Evolutionary conservation across 2,888 invertebrate genomes (phyloP).

Genomic region (Microplitis deprimator): DNA sequence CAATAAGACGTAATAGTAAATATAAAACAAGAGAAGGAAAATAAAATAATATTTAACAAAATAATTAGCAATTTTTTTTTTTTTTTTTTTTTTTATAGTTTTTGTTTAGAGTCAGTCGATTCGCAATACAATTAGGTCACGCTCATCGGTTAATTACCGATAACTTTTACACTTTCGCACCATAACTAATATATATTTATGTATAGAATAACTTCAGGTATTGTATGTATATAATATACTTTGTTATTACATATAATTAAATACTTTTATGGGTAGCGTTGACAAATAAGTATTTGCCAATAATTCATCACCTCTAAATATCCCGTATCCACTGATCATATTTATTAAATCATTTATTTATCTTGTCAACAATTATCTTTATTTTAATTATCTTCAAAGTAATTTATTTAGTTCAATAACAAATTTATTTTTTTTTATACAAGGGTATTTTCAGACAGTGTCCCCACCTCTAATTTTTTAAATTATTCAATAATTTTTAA

Average conservation of each 20-base stretch:
- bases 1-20: slow-evolving; percentile 3
- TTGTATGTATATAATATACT: slow-evolving; percentile 48
- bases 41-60: slow-evolving; percentile 49
- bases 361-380: slow-evolving; percentile 40
- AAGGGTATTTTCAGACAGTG: no score
- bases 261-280: slow-evolving; percentile 53
- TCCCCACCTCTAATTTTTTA: no score
- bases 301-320: slow-evolving; percentile 45
- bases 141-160: slow-evolving; percentile 35
- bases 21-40: slow-evolving; percentile 23
- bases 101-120: slow-evolving; percentile 51
- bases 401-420: slow-evolving; percentile 27
- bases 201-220: slow-evolving; percentile 48
- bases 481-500: no score
- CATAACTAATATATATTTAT: slow-evolving; percentile 48
- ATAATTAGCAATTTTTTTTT: slow-evolving; percentile 45
- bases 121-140: slow-evolving; percentile 49
- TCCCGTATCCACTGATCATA: slow-evolving; percentile 44
- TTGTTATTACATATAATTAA: slow-evolving; percentile 46
- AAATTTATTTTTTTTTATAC: background rate
- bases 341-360: slow-evolving; percentile 16
- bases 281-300: slow-evolving; percentile 50
- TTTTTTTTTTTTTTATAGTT: slow-evolving; percentile 26
- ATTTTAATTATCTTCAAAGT: background rate
- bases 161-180: slow-evolving; percentile 44